Percentiles rank a stretch among this genome's conserved stretches.
Evolutionary conservation across 2,113 vertebrate genomes (phyloP).

Genomic region (Ochotona princeps): DNA sequence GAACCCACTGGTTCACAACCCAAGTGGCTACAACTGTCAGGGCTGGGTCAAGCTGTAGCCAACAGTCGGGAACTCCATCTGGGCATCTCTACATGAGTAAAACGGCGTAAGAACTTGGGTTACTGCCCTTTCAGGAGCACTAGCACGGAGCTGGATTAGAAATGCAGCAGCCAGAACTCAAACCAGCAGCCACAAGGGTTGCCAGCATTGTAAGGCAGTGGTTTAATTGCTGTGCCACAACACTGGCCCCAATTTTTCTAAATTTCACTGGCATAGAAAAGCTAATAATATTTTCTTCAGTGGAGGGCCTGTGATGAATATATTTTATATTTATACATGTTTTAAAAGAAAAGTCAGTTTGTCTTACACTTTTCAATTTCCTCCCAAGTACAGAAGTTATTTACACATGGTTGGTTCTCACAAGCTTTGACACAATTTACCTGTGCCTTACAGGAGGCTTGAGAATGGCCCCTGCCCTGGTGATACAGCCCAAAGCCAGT

Average conservation of each 20-base stretch:
- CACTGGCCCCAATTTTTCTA: not conserved
- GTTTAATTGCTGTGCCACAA: too few relatives aligned
- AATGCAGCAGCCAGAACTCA: too few relatives aligned
- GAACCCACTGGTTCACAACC: too few relatives aligned
- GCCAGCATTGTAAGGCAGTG: too few relatives aligned
- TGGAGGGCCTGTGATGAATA: not conserved
- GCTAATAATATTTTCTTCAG: not conserved
- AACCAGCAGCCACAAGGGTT: too few relatives aligned
- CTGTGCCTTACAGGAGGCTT: not conserved
- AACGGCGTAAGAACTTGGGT: too few relatives aligned
- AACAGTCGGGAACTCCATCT: too few relatives aligned
- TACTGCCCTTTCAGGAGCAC: too few relatives aligned
- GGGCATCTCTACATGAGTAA: too few relatives aligned
- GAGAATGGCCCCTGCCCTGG: not conserved
- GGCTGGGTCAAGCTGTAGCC: too few relatives aligned
- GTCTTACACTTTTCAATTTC: conserved; percentile 28
- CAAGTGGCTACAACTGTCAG: too few relatives aligned
- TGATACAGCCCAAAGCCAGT: not conserved
- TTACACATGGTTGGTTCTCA: not conserved
- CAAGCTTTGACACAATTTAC: not conserved
- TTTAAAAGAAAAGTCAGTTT: conserved; percentile 7
- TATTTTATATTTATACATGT: not conserved
- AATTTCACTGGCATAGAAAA: conserved; percentile 27
- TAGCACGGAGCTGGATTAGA: too few relatives aligned
- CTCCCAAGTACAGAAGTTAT: not conserved